A percentile compares a stretch with the other conserved stretches of the same genome.
Conservation (phyloP, 2,888 invertebrate genomes). For the Meandrusa payeni region DNA sequence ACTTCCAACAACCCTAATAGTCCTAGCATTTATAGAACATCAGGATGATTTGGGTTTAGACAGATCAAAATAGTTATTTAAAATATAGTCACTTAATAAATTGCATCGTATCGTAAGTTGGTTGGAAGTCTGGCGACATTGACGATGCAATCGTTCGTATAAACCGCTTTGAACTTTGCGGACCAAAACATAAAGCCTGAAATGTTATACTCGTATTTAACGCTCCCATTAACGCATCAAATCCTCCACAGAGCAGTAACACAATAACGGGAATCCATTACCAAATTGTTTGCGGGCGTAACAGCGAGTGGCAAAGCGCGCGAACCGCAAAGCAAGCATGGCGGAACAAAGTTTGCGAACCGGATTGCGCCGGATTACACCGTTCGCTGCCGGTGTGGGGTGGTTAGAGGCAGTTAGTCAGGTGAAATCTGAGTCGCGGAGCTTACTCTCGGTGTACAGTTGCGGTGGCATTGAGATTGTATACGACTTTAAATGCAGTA, state of each 20-base stretch:
- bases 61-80: too few species aligned
- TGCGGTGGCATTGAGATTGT: slow-evolving; percentile 42
- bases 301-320: slow-evolving; percentile 52
- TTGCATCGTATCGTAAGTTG: too few species aligned
- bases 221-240: slow-evolving; percentile 10
- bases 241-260: slow-evolving; percentile 27
- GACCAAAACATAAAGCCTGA: not conserved
- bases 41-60: too few species aligned
- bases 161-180: too few species aligned
- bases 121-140: too few species aligned
- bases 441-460: slow-evolving; percentile 55
- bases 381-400: slow-evolving; percentile 32
- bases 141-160: too few species aligned
- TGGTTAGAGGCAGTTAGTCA: slow-evolving; percentile 52
- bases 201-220: slow-evolving; percentile 1
- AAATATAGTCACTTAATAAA: too few species aligned
- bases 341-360: slow-evolving; percentile 66
- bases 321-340: slow-evolving; percentile 64
- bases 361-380: slow-evolving; percentile 53
- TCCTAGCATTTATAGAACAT: too few species aligned
- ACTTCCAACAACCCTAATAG: too few species aligned
- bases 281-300: slow-evolving; percentile 43
- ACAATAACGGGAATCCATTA: slow-evolving; percentile 39
- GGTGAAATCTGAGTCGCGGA: slow-evolving; percentile 54
- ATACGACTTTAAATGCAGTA: slow-evolving; percentile 27